Percentiles rank a stretch among this genome's conserved stretches.
Conservation (phyloP, 1,140 invertebrate species). For the Phymastichus coffea region DNA sequence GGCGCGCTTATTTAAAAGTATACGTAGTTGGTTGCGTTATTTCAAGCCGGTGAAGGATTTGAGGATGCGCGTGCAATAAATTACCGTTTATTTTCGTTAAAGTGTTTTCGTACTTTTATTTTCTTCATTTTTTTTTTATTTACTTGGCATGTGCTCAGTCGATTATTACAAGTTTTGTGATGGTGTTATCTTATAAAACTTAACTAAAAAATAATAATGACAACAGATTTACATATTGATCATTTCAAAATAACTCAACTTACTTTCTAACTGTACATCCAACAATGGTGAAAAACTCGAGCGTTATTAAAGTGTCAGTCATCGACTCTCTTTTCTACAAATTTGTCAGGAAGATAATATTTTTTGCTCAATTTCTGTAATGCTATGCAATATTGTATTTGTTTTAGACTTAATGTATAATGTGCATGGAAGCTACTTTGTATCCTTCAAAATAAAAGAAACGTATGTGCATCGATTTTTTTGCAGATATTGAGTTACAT, state of each 20-base stretch:
- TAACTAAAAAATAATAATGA: constrained; percentile 12
- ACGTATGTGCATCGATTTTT: no score
- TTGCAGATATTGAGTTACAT: no score
- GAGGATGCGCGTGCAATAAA: constrained; percentile 9
- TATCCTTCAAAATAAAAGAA: no score
- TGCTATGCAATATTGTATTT: no score
- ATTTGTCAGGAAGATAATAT: no score
- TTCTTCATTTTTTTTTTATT: neutral
- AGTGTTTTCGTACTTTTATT: neutral
- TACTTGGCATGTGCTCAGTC: neutral
- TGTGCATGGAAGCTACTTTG: no score
- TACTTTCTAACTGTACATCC: constrained; percentile 21
- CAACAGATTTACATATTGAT: constrained; percentile 19
- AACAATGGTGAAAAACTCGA: constrained; percentile 22
- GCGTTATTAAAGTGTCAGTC: no score
- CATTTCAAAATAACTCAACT: constrained; percentile 15
- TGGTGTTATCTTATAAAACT: constrained; percentile 7
- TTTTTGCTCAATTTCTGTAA: no score
- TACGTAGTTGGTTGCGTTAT: no score
- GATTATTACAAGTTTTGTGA: constrained; percentile 23
- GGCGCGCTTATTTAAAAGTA: no score
- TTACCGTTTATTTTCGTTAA: neutral
- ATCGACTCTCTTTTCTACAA: no score
- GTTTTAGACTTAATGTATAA: no score
- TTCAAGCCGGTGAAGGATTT: constrained; percentile 11